Conservation (phyloP, 2,113 vertebrate genomes). For the Dendropsophus ebraccatus region DNA sequence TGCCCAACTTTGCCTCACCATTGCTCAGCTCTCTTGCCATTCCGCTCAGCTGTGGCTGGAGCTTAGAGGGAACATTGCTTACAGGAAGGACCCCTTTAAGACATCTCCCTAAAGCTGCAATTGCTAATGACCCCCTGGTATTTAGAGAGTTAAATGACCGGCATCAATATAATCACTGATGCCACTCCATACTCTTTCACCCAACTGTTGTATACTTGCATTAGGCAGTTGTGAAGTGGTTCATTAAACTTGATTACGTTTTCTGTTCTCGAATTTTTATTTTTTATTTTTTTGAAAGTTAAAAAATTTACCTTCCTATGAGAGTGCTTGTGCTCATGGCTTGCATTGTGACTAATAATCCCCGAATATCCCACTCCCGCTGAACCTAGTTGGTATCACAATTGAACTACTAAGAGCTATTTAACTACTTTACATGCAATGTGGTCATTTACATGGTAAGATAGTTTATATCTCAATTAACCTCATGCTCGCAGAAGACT, state of each 20-base stretch:
- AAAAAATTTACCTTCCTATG: background rate
- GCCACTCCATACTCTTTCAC: too few relatives aligned
- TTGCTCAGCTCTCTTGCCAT: too few relatives aligned
- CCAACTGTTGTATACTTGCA: too few relatives aligned
- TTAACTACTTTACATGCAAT: background rate
- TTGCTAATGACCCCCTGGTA: too few relatives aligned
- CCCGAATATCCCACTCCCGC: background rate
- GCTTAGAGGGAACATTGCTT: too few relatives aligned
- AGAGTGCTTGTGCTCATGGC: background rate
- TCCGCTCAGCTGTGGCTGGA: too few relatives aligned
- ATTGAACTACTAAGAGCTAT: background rate
- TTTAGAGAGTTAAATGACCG: too few relatives aligned
- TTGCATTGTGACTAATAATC: background rate
- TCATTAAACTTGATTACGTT: background rate
- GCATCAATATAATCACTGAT: too few relatives aligned
- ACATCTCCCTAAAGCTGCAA: too few relatives aligned
- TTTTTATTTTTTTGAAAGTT: background rate
- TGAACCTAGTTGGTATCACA: background rate
- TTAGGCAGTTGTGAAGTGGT: too few relatives aligned
- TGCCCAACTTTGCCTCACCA: too few relatives aligned
- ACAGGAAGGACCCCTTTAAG: too few relatives aligned
- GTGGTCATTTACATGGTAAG: constrained; percentile 28
- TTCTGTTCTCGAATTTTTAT: background rate
- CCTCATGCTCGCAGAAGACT: constrained; percentile 18
- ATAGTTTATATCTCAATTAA: constrained; percentile 35